phyloP scores from a whole-genome alignment of 2,113 vertebrate genomes.

The Cranoglanis bouderius region DNA sequence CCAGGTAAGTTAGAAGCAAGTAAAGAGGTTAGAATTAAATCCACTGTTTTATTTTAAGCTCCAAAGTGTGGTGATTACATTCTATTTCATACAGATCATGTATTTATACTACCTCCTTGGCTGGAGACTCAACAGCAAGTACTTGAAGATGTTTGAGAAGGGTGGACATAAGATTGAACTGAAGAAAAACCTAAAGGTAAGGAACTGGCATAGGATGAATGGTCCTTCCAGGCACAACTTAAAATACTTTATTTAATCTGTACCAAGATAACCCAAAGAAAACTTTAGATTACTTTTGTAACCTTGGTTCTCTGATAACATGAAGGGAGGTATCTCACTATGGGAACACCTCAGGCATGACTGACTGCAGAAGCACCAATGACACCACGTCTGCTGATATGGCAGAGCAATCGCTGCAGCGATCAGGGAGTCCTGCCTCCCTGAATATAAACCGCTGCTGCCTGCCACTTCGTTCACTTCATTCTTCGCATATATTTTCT shows the following conservation, averaged over 20 bases:
- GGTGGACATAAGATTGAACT: conserved; percentile 55
- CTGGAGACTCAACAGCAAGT: conserved; percentile 66
- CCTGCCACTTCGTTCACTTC: no score
- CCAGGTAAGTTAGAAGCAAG: conserved; percentile 66
- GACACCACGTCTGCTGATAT: no score
- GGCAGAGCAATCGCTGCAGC: background rate
- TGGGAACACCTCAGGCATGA: no score
- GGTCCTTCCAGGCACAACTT: background rate
- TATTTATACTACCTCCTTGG: conserved; percentile 80
- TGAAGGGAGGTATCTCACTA: no score
- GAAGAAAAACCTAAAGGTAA: conserved; percentile 18
- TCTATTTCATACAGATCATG: conserved; percentile 73
- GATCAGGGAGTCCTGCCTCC: background rate
- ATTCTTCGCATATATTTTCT: no score
- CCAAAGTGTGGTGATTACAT: background rate
- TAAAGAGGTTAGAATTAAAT: background rate
- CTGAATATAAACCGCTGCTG: no score
- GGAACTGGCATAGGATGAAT: background rate
- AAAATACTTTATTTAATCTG: background rate
- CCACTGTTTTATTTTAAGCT: background rate
- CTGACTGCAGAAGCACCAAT: no score
- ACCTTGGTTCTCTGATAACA: no score
- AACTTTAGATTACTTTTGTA: no score
- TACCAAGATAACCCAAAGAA: background rate
- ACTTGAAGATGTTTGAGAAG: conserved; percentile 8